phyloP scores from a whole-genome alignment of 2,113 vertebrate species.

The Microtus richardsoni region DNA sequence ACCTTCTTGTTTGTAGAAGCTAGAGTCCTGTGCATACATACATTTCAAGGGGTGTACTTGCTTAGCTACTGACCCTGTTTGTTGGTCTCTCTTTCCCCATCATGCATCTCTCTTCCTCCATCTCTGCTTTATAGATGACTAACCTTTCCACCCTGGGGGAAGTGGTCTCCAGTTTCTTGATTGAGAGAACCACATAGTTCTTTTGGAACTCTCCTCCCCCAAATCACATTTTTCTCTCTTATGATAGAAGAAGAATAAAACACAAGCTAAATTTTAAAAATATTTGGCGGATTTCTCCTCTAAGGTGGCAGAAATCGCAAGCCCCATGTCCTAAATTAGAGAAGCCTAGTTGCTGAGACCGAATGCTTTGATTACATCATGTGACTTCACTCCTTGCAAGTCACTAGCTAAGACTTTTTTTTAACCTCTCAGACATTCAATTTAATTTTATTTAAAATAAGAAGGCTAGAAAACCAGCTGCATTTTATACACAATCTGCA shows the following conservation, averaged over 20 bases:
- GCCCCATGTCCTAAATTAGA: accelerated
- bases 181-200: background rate
- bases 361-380: accelerated
- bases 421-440: background rate
- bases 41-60: background rate
- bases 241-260: background rate
- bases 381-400: background rate
- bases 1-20: background rate
- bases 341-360: background rate
- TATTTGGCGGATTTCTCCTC: background rate
- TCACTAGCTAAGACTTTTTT: background rate
- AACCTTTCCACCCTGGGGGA: background rate
- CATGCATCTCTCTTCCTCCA: background rate
- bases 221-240: background rate
- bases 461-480: background rate
- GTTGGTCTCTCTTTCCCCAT: background rate
- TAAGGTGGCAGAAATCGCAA: background rate
- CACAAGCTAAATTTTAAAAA: background rate
- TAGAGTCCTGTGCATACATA: background rate
- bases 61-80: background rate
- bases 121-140: background rate
- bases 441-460: background rate
- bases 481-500: background rate
- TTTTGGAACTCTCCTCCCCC: background rate
- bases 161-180: background rate